Evolutionary conservation across 2,888 invertebrate species (phyloP).

Genomic region (Parthenolecanium corni): DNA sequence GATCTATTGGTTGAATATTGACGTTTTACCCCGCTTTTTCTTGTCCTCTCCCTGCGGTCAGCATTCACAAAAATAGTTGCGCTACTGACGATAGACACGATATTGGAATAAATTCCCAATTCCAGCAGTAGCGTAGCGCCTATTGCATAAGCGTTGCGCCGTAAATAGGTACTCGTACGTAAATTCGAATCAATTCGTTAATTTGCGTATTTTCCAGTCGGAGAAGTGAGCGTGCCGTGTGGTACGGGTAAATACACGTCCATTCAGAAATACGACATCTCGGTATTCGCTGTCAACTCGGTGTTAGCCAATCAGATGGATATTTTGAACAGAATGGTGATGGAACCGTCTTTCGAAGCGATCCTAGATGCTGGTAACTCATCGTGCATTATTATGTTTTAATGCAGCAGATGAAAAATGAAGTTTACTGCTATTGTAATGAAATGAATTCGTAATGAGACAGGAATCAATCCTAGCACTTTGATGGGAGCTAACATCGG

Average conservation of each 20-base stretch:
- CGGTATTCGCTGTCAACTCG: slow-evolving; percentile 42
- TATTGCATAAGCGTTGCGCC: too few relatives aligned
- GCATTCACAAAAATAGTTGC: too few relatives aligned
- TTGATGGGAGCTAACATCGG: slow-evolving; percentile 41
- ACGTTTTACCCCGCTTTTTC: too few relatives aligned
- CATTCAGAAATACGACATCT: slow-evolving; percentile 40
- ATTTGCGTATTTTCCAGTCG: too few relatives aligned
- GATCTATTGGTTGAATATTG: too few relatives aligned
- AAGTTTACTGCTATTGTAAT: background rate
- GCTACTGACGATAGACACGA: too few relatives aligned
- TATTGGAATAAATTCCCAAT: too few relatives aligned
- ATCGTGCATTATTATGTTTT: background rate
- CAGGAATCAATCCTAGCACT: slow-evolving; percentile 41
- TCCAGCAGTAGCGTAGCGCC: too few relatives aligned
- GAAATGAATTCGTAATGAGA: background rate
- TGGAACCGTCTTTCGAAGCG: slow-evolving; percentile 42
- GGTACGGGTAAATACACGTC: slow-evolving; percentile 38
- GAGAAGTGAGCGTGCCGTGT: slow-evolving; percentile 34
- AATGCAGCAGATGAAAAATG: background rate
- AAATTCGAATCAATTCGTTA: too few relatives aligned
- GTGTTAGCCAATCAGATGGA: slow-evolving; percentile 42
- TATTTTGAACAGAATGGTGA: slow-evolving; percentile 40
- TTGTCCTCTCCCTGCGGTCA: too few relatives aligned
- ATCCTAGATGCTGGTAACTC: slow-evolving; percentile 42
- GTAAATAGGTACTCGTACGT: too few relatives aligned